Base-by-base conservation (phyloP, 2,797 vertebrate genomes). In the Silurus aristotelis region DNA sequence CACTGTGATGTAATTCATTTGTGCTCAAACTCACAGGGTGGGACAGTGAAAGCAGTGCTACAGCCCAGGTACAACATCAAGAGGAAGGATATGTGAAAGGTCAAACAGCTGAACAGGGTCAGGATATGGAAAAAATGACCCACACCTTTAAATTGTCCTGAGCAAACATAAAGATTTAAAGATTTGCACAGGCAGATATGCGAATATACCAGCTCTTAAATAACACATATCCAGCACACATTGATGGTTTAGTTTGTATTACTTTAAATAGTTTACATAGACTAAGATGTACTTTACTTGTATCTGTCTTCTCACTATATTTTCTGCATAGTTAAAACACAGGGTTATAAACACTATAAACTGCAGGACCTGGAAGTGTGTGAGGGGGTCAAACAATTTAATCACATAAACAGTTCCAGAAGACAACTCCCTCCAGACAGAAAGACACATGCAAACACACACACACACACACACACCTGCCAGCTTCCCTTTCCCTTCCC, bases 401-500 rank as follows among this genome's bases (percentile, higher is more conserved):
- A 93, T 92, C 89, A 93, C 81, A 89, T 87, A 85, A 93, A 90
- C 93, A 94, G 92, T 91, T 89, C 88, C 84, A 91, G 90, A 93
- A 89, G 89, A 92, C 92, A 92, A 5, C 25, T 19, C 75, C 55
- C 20, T n/a, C 43, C 89, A 25, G 86, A 72, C 6, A 82, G 52
- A 76, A 14, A 87, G 31, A 84, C 72, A 86, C 64, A 83, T 20
- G 75, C 83, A 82, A 5, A 31, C 31, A 31, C 31, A 31, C 31
- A 31, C 46, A 86, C 68, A 83, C 63, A 55, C 75, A 52, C 73
- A 82, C 88, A 86, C 89, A 89, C 88, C 86, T 89, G 90, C 88
- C 89, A 87, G 82, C 64, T 55, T 88, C 86, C 85, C 79, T 83
- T 80, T 86, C 84, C 85, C 27, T 80, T 83, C 88, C 83, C 82